Base-by-base conservation (phyloP, 2,113 vertebrate species). In the Stomatorhinus ivindoensis region DNA sequence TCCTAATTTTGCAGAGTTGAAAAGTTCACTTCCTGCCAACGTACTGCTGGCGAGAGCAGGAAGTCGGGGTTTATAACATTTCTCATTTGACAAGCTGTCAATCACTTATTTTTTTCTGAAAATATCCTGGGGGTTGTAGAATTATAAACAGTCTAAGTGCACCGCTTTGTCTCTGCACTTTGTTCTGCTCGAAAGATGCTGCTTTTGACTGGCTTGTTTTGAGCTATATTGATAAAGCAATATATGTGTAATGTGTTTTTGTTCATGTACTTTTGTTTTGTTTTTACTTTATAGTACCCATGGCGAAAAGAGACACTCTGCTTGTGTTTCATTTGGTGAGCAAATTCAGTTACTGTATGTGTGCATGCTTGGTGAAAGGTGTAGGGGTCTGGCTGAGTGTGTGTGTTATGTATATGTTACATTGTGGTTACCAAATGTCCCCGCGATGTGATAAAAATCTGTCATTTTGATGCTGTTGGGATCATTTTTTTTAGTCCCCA, bases 21-120 rank as follows among this genome's bases (percentile, higher is more conserved):
- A 89, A 89, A 92, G 94, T 93, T 93, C 92, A 93, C 92, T 93
- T 94, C 93, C 94, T 93, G 92, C 91, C 48, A 44, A 89, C 90
- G 90, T 91, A 90, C 90, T 91, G 44, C 39, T 9, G 7, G 89
- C 3, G 11, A 73, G 53, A 51, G 91, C 91, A 95, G 94, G 94
- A 94, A 93, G 91, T 91, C 90, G 92, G 91, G 91, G 94, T 95
- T 95, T 95, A 95, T 92, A 91, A 89, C 92, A 92, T 92, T 91
- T 92, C 92, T 91, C 91, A 90, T 91, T 90, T 92, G 92, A 93
- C 94, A 94, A 93, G 91, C 91, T 93, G 94, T 94, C 94, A 94
- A 88, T 95, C 94, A 95, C 91, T 87, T 90, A 92, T 88, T 83
- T 90, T 90, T 92, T 91, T 83, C 89, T 10, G 50, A 73, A 89